phyloP scores from a whole-genome alignment of 2,888 invertebrate genomes.

The Latrodectus elegans region DNA sequence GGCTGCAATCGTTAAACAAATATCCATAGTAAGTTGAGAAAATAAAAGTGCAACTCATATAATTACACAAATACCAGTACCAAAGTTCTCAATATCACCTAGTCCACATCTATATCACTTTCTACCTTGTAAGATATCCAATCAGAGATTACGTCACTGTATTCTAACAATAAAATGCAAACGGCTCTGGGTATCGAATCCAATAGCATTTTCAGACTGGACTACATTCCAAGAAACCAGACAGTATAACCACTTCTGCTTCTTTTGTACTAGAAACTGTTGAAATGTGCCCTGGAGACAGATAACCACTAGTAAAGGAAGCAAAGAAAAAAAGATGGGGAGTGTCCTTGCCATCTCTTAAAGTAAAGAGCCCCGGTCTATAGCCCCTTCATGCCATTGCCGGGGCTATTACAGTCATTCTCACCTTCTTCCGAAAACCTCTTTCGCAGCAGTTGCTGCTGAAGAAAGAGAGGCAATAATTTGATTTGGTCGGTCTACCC shows the following conservation, averaged over 20 bases:
- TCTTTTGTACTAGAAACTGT: constrained; percentile 20
- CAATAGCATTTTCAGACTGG: background rate
- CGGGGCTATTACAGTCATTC: constrained; percentile 62
- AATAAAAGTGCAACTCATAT: too few relatives aligned
- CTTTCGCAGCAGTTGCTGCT: background rate
- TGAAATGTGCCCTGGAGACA: constrained; percentile 29
- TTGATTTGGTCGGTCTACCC: constrained; percentile 65
- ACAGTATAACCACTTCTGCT: background rate
- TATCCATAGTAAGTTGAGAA: too few relatives aligned
- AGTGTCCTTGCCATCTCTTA: constrained; percentile 22
- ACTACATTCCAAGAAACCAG: background rate
- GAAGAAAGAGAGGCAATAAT: constrained; percentile 54
- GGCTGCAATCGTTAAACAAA: too few relatives aligned
- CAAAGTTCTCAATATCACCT: too few relatives aligned
- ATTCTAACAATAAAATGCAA: constrained; percentile 23
- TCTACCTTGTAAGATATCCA: too few relatives aligned
- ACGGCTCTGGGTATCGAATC: background rate
- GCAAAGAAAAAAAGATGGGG: constrained; percentile 20
- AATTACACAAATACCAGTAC: too few relatives aligned
- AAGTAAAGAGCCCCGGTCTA: constrained; percentile 21
- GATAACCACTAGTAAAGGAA: constrained; percentile 19
- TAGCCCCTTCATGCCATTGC: constrained; percentile 52
- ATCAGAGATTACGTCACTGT: background rate
- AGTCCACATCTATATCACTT: too few relatives aligned
- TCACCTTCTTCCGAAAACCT: constrained; percentile 8